Percentiles rank a stretch among this genome's conserved stretches.
phyloP scores from a whole-genome alignment of 2,888 invertebrate genomes.

The Nomada goodeniana region DNA sequence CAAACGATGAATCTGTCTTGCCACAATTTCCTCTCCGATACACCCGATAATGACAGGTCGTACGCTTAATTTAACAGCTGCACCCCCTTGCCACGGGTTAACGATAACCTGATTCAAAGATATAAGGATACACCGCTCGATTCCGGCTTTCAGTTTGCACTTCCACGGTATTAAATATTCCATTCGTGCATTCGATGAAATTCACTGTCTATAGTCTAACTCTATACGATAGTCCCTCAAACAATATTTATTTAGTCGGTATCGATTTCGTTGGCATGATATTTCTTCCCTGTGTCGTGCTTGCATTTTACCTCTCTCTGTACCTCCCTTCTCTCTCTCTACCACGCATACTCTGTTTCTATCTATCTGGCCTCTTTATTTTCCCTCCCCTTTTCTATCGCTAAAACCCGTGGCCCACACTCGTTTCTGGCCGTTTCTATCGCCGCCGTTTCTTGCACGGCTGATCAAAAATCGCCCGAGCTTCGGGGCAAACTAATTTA shows the following conservation, averaged over 20 bases:
- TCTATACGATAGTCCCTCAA: conserved; percentile 65
- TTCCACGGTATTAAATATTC: conserved; percentile 61
- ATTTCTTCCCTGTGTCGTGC: conserved; percentile 63
- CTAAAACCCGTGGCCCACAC: conserved; percentile 15
- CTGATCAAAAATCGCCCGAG: conserved; percentile 28
- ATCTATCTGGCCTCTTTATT: background rate
- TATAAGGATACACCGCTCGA: conserved; percentile 10
- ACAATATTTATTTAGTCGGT: conserved; percentile 70
- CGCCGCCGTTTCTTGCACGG: conserved; percentile 36
- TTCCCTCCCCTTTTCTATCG: conserved; percentile 21
- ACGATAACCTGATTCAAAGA: conserved; percentile 24
- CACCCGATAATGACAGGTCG: background rate
- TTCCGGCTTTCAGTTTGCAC: conserved; percentile 41
- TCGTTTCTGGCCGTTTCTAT: conserved; percentile 2
- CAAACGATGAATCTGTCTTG: background rate
- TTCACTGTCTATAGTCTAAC: conserved; percentile 34
- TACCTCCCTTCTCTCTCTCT: background rate
- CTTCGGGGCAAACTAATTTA: conserved; percentile 27
- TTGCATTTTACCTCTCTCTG: conserved; percentile 42
- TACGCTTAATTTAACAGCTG: background rate
- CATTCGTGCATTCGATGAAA: conserved; percentile 47
- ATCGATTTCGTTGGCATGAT: conserved; percentile 70
- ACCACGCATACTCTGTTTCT: background rate
- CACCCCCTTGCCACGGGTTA: background rate
- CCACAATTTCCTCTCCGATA: background rate